A percentile compares a stretch with the other conserved stretches of the same genome.
Evolutionary conservation across 1,140 invertebrate genomes (phyloP).

Genomic region (Megalopta genalis): DNA sequence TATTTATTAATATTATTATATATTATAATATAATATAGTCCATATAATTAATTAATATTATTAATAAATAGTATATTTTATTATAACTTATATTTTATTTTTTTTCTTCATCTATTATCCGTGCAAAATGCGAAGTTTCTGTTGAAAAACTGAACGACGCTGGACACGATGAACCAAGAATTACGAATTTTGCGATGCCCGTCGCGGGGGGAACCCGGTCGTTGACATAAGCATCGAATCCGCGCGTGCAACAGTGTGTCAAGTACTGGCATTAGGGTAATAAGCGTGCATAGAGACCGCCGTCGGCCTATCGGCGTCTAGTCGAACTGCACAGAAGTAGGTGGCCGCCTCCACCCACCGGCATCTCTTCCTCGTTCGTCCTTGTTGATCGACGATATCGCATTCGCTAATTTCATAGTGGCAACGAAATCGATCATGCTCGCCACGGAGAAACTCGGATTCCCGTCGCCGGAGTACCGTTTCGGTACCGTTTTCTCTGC

Average conservation of each 20-base stretch:
- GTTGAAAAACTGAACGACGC: no score
- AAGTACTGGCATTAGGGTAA: slow-evolving; percentile 80
- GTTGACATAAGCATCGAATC: slow-evolving; percentile 72
- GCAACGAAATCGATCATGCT: background rate
- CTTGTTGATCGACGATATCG: slow-evolving; percentile 28
- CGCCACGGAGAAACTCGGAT: background rate
- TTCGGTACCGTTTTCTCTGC: no score
- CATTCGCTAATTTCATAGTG: slow-evolving; percentile 12
- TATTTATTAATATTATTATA: no score
- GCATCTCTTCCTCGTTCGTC: slow-evolving; percentile 36
- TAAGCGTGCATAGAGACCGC: slow-evolving; percentile 77
- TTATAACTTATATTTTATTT: no score
- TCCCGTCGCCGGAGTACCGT: background rate
- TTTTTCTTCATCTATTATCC: no score
- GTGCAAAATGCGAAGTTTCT: no score
- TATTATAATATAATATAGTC: no score
- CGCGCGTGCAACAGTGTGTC: slow-evolving; percentile 76
- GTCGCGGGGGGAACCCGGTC: slow-evolving; percentile 61
- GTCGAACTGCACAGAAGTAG: slow-evolving; percentile 52
- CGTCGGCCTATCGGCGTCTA: slow-evolving; percentile 62
- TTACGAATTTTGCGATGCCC: no score
- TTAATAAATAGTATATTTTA: no score
- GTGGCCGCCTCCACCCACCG: slow-evolving; percentile 63
- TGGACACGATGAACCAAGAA: no score
- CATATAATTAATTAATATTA: no score